Evolutionary conservation across 1,140 invertebrate species (phyloP).

Genomic region (Sweltsa coloradensis): DNA sequence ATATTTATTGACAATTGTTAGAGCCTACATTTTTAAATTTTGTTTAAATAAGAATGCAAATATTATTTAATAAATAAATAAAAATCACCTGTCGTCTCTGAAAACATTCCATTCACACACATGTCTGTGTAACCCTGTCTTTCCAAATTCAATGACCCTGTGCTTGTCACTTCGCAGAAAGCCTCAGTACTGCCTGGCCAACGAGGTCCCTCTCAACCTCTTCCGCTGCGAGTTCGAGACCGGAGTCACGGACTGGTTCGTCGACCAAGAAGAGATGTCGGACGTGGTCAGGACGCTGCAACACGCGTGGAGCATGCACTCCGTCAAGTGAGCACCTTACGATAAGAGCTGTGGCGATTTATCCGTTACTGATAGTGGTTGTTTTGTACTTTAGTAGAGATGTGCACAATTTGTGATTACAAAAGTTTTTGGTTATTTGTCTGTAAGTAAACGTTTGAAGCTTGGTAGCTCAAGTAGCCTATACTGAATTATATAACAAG

Average conservation of each 20-base stretch:
- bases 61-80: background rate
- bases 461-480: background rate
- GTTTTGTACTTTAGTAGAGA: no score
- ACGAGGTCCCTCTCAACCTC: constrained; percentile 78
- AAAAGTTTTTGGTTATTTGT: constrained; percentile 7
- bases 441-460: background rate
- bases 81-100: background rate
- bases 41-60: background rate
- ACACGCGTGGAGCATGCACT: constrained; percentile 55
- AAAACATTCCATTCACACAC: background rate
- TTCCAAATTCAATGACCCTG: no score
- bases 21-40: background rate
- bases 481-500: no score
- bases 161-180: constrained; percentile 44
- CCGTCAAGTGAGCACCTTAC: constrained; percentile 50
- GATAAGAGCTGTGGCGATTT: no score
- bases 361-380: no score
- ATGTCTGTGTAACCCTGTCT: no score
- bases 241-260: constrained; percentile 47
- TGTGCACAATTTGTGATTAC: no score
- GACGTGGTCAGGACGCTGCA: constrained; percentile 54
- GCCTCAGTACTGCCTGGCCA: constrained; percentile 87
- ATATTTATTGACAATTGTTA: no score
- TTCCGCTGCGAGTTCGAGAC: constrained; percentile 57
- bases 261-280: constrained; percentile 43